These are phyloP conservation scores for Coregonus ussuriensis DNA, from an alignment of 2,797 vertebrate genomes.

Conservation along the genomic window DNA sequence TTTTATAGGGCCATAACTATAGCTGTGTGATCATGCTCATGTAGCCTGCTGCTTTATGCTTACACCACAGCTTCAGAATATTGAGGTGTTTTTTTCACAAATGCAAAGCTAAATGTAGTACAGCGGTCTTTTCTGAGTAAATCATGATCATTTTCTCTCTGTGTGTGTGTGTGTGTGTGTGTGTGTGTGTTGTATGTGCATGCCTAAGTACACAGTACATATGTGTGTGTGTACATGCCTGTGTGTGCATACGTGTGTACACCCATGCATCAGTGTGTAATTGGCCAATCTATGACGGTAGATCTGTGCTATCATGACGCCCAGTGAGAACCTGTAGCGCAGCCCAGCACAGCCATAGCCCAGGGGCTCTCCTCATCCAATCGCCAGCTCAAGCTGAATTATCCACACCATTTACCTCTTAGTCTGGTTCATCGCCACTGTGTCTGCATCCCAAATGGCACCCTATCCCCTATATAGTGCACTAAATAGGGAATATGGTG, in stretches of 20 bases:
- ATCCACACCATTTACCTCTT: conserved; percentile 80
- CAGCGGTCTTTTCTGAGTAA: background rate
- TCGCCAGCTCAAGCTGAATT: conserved; percentile 80
- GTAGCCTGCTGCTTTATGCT: background rate
- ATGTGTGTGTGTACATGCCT: background rate
- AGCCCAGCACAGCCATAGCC: conserved; percentile 3
- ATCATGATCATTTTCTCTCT: background rate
- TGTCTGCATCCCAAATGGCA: too few species aligned
- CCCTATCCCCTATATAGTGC: too few species aligned
- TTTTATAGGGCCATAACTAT: background rate
- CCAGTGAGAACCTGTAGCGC: conserved; percentile 41
- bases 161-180: background rate
- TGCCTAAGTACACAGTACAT: background rate
- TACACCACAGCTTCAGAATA: background rate
- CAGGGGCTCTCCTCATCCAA: conserved; percentile 69
- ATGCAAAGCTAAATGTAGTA: background rate
- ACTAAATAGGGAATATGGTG: conserved; percentile 45
- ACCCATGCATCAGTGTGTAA: background rate
- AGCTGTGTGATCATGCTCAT: background rate
- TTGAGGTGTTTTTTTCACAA: background rate
- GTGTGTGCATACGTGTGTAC: background rate
- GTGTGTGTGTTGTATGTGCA: background rate
- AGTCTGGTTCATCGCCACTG: conserved; percentile 69
- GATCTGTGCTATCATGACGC: conserved; percentile 52
- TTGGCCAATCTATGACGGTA: background rate